phyloP scores from a whole-genome alignment of 2,888 invertebrate genomes.

The Brassicogethes aeneus region DNA sequence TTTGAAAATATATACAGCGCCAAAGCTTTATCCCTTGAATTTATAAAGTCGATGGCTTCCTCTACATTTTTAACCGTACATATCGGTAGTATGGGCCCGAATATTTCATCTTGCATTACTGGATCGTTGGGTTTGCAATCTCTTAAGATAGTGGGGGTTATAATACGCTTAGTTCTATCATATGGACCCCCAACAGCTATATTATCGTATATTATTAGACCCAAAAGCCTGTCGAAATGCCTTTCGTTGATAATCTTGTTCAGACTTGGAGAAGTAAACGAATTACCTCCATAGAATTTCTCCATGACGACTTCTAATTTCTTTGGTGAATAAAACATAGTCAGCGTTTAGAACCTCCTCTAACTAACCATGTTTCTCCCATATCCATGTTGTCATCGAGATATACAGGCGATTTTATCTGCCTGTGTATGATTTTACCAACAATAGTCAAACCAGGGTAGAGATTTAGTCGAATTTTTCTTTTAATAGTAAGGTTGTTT shows the following conservation, averaged over 20 bases:
- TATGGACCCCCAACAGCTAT: constrained; percentile 71
- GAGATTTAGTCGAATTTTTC: constrained; percentile 92
- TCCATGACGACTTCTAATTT: constrained; percentile 57
- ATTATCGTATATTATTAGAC: constrained; percentile 59
- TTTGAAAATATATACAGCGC: constrained; percentile 79
- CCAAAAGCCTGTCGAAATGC: constrained; percentile 69
- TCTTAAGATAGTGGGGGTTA: constrained; percentile 75
- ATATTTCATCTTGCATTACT: constrained; percentile 89
- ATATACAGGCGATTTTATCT: constrained; percentile 87
- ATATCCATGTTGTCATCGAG: constrained; percentile 79
- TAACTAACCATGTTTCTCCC: constrained; percentile 72
- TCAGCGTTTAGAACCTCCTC: constrained; percentile 94
- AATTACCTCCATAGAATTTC: constrained; percentile 79
- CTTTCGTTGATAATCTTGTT: constrained; percentile 77
- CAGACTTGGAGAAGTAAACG: constrained; percentile 77
- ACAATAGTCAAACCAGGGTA: constrained; percentile 84
- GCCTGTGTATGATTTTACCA: constrained; percentile 79
- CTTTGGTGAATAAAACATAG: constrained; percentile 76
- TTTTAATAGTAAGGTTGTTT: constrained; percentile 77
- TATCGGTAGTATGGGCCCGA: constrained; percentile 93
- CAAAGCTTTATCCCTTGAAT: constrained; percentile 82
- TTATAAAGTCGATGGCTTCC: constrained; percentile 88
- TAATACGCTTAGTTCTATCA: constrained; percentile 66
- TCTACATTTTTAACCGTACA: constrained; percentile 70
- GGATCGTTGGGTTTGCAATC: constrained; percentile 69